Conservation (phyloP, 2,113 vertebrate genomes). For the Emydura subglobosa region DNA sequence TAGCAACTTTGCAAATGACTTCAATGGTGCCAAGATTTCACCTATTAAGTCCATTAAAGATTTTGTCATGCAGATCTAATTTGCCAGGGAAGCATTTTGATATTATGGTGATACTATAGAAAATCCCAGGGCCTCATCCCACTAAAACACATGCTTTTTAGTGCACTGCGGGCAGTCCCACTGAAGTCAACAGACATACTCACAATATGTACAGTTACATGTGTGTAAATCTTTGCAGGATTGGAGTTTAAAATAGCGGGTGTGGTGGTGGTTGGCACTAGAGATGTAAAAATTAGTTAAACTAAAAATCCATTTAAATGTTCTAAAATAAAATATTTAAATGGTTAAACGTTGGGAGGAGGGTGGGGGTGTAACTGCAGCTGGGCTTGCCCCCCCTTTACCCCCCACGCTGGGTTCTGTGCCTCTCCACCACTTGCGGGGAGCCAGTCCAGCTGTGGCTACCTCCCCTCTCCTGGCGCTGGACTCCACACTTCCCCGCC, state of each 20-base stretch:
- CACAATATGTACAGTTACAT: background rate
- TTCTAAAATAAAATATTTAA: too few relatives aligned
- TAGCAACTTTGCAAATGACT: background rate
- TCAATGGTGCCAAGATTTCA: background rate
- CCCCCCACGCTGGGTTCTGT: too few relatives aligned
- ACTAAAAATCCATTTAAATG: too few relatives aligned
- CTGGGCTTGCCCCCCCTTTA: too few relatives aligned
- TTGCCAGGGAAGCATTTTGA: background rate
- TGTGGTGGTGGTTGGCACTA: background rate
- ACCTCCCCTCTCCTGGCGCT: too few relatives aligned
- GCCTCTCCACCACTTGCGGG: too few relatives aligned
- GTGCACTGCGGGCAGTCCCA: background rate
- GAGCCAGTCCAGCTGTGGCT: too few relatives aligned
- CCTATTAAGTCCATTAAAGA: background rate
- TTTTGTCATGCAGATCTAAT: background rate
- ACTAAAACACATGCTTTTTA: background rate
- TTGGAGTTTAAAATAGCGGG: background rate
- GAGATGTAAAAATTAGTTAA: too few relatives aligned
- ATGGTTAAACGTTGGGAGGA: too few relatives aligned
- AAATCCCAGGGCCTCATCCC: too few relatives aligned
- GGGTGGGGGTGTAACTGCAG: too few relatives aligned
- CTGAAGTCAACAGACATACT: background rate
- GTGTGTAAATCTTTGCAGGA: background rate
- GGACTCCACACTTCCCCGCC: too few relatives aligned
- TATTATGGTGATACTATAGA: background rate